Base-by-base conservation (phyloP, 2,888 invertebrate genomes). In the Bombyx huttoni region DNA sequence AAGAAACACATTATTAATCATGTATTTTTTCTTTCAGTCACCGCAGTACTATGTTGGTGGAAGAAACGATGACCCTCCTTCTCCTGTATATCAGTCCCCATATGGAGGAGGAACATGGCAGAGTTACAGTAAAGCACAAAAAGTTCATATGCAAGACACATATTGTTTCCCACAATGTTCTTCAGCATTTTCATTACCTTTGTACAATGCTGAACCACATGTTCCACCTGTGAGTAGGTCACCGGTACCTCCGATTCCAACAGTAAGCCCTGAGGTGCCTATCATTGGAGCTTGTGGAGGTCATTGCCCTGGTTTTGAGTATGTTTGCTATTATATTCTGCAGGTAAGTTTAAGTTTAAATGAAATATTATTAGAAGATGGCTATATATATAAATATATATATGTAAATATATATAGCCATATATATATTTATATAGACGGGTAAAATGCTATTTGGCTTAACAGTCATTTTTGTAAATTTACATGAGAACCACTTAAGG, bases 291-390 rank as follows among this genome's bases (percentile, higher is more conserved):
- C 92, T 33, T 92, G 92, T 73, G 92, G 92, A 10, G 92, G 92
- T 6, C 92, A 91, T 68, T 92, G 92, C 60, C 91, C 91, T 58
- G 91, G 91, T 58, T 91, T 91, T 82, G 92, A 92, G 85, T 92
- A 92, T 84, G 91, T 92, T 62, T 92, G 92, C 80, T 92, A 92
- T 76, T 92, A 92, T 74, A 91, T 92, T 67, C 83, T 92, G 66
- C 92, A 92, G 89, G 92, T 92, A 67, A 49, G 58, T 52, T 14
- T 49, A 10, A 24, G 24, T 24, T 24, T 24, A 24, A 24, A 3
- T 24, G 24, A 24, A 24, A 24, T 24, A 24, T 24, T 24, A 24
- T 24, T 24, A 3, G 24, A 24, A 24, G 24, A 24, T n/a, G 24
- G 24, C 24, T n/a, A n/a, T 24, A 13, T 3, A 45, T 34, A 12